Base-by-base conservation (phyloP, 2,113 vertebrate genomes). In the Eira barbara region DNA sequence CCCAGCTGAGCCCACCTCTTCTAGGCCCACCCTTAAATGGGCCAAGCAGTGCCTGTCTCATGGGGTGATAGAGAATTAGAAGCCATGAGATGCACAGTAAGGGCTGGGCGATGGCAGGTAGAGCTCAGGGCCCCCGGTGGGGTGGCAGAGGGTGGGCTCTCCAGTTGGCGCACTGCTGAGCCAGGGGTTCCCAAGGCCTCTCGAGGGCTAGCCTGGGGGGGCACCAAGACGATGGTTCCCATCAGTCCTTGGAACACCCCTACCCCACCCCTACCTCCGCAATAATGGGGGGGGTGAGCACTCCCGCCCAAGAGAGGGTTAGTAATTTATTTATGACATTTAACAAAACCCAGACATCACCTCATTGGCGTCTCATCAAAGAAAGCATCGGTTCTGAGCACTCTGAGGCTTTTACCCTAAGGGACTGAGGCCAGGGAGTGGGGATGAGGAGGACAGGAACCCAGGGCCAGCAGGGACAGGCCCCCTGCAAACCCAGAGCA, bases 261-360 rank as follows among this genome's bases (percentile, higher is more conserved):
- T 6, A 45, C 1, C 8, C 57, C 91, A 65, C 23, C n/a, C n/a
- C n/a, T n/a, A n/a, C n/a, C n/a, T 74, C 34, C 15, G 89, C 29
- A 52, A 84, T 29, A 12, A 47, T 4, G n/a, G 76, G 55, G 74
- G 61, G 13, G 25, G n/a, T 47, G 21, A 15, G 81, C 15, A 63
- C 49, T 65, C 63, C 92, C 0, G 4, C 79, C 79, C 82, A 34
- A 88, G 89, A 80, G 29, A 94, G 13, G 17, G 96, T 94, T 92
- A 92, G 96, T 98, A 88, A 97, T 97, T 97, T 96, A 97, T 95
- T 97, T 96, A 97, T 92, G 89, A 98, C 97, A 95, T 96, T 98
- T 97, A 95, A 96, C 97, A 94, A 96, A 97, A 90, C 87, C 94
- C 96, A 97, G 98, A 96, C 95, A 92, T 95, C 95, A 94, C 87